phyloP scores from a whole-genome alignment of 2,888 invertebrate genomes.

The Electrophaes corylata region DNA sequence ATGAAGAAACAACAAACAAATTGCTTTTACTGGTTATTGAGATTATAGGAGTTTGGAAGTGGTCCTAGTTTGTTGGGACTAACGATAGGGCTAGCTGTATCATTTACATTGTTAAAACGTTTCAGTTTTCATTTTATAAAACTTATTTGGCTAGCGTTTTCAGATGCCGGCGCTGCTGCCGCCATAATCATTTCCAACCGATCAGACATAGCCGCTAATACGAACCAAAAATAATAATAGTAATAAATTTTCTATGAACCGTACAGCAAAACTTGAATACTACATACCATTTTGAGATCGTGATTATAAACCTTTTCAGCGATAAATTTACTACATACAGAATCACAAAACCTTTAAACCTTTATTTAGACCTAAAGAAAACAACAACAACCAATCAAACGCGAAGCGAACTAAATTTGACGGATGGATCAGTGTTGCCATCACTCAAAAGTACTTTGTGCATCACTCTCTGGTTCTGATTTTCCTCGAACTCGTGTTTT shows the following conservation, averaged over 20 bases:
- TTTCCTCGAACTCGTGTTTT: too few relatives aligned
- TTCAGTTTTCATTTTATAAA: not conserved
- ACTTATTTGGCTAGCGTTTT: not conserved
- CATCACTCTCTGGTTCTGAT: too few relatives aligned
- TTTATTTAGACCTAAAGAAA: not conserved
- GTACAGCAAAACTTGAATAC: not conserved
- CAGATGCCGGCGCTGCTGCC: not conserved
- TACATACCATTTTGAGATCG: conserved; percentile 36
- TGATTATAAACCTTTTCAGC: conserved; percentile 25
- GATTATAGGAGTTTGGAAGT: too few relatives aligned
- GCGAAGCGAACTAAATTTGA: not conserved
- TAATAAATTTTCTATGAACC: not conserved
- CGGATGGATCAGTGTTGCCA: too few relatives aligned
- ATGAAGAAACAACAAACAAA: too few relatives aligned
- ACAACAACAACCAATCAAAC: not conserved
- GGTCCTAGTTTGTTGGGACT: too few relatives aligned
- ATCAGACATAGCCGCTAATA: conserved; percentile 16
- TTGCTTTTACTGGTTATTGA: too few relatives aligned
- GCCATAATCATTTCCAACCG: not conserved
- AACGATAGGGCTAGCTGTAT: too few relatives aligned
- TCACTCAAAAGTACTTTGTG: too few relatives aligned
- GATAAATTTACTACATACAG: conserved; percentile 16
- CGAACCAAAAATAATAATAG: conserved; percentile 14
- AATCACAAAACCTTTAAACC: not conserved
- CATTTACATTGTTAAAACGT: too few relatives aligned